phyloP scores from a whole-genome alignment of 2,797 vertebrate genomes.

The Chlorospingus semifuscus region DNA sequence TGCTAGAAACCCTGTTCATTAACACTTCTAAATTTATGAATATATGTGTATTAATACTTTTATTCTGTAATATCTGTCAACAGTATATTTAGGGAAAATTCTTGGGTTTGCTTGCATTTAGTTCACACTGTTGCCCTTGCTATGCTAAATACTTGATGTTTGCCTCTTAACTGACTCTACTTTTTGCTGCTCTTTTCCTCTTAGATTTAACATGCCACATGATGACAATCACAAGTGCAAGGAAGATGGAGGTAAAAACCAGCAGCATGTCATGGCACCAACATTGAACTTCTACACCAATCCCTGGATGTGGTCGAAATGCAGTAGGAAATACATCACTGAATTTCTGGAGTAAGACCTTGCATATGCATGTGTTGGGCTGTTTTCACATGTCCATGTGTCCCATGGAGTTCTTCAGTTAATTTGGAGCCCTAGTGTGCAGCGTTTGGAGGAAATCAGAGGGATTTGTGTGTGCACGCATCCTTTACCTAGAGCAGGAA shows the following conservation, averaged over 20 bases:
- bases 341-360: conserved; percentile 97
- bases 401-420: background rate
- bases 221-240: conserved; percentile 98
- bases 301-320: conserved; percentile 99
- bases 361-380: background rate
- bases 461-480: background rate
- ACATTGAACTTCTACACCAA: conserved; percentile 97
- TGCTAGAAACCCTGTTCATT: background rate
- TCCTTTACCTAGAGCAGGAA: conserved; percentile 40
- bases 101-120: background rate
- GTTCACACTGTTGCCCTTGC: background rate
- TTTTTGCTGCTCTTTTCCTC: background rate
- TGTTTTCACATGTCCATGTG: background rate
- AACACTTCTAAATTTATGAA: background rate
- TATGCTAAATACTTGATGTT: background rate
- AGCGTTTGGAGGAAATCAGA: background rate
- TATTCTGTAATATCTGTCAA: background rate
- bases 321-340: conserved; percentile 98
- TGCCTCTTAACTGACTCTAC: background rate
- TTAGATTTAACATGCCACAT: conserved; percentile 98
- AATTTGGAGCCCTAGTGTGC: background rate
- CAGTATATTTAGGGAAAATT: background rate
- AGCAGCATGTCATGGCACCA: conserved; percentile 97
- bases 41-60: background rate
- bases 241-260: conserved; percentile 92